Conservation (phyloP, 2,113 vertebrate species). For the Laterallus jamaicensis region DNA sequence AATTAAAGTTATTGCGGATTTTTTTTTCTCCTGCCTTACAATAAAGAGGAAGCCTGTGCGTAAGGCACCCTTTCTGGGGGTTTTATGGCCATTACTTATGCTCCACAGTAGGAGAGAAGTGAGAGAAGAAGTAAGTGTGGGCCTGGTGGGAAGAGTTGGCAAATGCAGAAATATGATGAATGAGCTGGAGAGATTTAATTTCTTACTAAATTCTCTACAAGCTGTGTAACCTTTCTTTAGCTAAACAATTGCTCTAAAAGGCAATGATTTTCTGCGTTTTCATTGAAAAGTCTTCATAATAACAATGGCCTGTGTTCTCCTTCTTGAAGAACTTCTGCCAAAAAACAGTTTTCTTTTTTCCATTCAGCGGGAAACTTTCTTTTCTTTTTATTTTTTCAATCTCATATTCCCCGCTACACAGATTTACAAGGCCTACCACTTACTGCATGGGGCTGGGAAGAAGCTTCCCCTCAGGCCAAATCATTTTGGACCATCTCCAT, state of each 20-base stretch:
- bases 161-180: conserved; percentile 70
- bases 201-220: conserved; percentile 68
- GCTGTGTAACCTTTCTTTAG: conserved; percentile 54
- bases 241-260: conserved; percentile 59
- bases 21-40: conserved; percentile 5
- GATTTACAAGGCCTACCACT: conserved; percentile 59
- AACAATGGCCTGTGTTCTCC: conserved; percentile 70
- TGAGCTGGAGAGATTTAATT: conserved; percentile 67
- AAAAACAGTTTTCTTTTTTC: conserved; percentile 67
- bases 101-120: conserved; percentile 52
- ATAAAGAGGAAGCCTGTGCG: conserved; percentile 29
- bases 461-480: conserved; percentile 16
- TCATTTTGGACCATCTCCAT: conserved; percentile 35
- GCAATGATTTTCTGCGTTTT: conserved; percentile 54
- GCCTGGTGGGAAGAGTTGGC: conserved; percentile 64
- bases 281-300: conserved; percentile 66
- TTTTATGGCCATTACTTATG: conserved; percentile 61
- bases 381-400: conserved; percentile 61
- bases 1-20: conserved; percentile 9
- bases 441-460: conserved; percentile 47
- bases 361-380: conserved; percentile 63
- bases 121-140: conserved; percentile 52
- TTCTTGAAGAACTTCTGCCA: conserved; percentile 66
- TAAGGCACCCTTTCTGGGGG: conserved; percentile 45
- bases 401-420: conserved; percentile 41